A percentile compares a stretch with the other conserved stretches of the same genome.
phyloP scores from a whole-genome alignment of 2,888 invertebrate genomes.

The Sipha maydis region DNA sequence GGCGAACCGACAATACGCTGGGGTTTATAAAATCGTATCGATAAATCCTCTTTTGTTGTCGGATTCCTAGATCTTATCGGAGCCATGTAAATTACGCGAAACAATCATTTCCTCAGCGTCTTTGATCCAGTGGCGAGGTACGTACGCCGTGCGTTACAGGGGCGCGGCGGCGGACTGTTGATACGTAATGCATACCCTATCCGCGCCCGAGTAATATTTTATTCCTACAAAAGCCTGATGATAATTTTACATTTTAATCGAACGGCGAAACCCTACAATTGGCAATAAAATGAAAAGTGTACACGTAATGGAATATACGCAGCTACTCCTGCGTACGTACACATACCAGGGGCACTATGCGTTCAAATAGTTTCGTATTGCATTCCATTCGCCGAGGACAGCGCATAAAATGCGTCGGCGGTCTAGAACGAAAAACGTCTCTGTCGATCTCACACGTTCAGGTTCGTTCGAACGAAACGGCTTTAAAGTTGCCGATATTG shows the following conservation, averaged over 20 bases:
- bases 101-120: conserved; percentile 23
- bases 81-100: conserved; percentile 30
- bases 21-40: conserved; percentile 26
- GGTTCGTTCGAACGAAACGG: too few species aligned
- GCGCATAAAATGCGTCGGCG: background rate
- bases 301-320: background rate
- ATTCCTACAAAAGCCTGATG: background rate
- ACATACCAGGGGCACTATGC: background rate
- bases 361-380: background rate
- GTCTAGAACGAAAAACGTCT: background rate
- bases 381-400: background rate
- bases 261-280: background rate
- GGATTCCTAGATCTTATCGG: conserved; percentile 42
- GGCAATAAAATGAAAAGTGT: background rate
- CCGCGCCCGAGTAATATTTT: background rate
- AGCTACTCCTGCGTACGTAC: background rate
- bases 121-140: background rate
- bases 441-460: too few species aligned
- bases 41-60: background rate
- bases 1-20: conserved; percentile 9
- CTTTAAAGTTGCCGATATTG: too few species aligned
- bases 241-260: background rate
- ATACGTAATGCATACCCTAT: background rate
- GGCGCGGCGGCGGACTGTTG: too few species aligned
- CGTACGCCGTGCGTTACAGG: background rate